Percentiles rank a stretch among this genome's conserved stretches.
Evolutionary conservation across 2,888 invertebrate species (phyloP).

Genomic region (Lissocephala sabroskyi): DNA sequence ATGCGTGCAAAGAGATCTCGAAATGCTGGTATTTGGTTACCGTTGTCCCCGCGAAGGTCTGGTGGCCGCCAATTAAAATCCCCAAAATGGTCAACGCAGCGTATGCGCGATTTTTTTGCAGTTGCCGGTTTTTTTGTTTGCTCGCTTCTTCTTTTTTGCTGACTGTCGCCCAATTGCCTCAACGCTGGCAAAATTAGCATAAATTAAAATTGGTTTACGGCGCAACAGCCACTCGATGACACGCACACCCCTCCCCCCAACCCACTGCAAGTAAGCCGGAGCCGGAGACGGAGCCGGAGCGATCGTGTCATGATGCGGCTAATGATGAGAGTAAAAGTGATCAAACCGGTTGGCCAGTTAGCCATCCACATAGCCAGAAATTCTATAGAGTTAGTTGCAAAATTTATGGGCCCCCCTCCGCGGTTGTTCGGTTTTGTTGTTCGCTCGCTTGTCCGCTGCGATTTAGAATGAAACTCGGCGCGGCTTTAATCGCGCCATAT

Average conservation of each 20-base stretch:
- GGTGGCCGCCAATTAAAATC: constrained; percentile 27
- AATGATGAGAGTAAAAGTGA: constrained; percentile 62
- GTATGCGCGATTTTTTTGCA: no score
- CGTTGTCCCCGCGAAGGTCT: constrained; percentile 22
- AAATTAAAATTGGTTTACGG: constrained; percentile 65
- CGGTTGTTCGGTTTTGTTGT: no score
- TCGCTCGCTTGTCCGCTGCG: constrained; percentile 23
- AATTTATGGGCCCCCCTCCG: constrained; percentile 46
- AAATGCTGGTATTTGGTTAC: constrained; percentile 4
- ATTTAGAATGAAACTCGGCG: constrained; percentile 41
- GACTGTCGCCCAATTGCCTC: constrained; percentile 46
- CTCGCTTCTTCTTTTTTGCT: constrained; percentile 4
- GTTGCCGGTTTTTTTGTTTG: not conserved
- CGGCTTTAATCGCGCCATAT: constrained; percentile 36
- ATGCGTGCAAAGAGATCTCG: constrained; percentile 42
- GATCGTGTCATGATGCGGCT: constrained; percentile 11
- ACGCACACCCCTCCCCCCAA: constrained; percentile 13
- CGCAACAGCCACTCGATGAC: constrained; percentile 45
- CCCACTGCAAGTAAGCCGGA: constrained; percentile 34
- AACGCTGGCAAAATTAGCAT: constrained; percentile 52
- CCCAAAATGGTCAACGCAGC: no score
- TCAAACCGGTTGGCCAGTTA: constrained; percentile 40
- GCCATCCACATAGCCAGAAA: constrained; percentile 1
- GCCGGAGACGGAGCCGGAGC: no score
- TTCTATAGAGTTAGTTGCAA: constrained; percentile 54